Conservation (phyloP, 2,888 invertebrate species). For the Nysson spinosus region DNA sequence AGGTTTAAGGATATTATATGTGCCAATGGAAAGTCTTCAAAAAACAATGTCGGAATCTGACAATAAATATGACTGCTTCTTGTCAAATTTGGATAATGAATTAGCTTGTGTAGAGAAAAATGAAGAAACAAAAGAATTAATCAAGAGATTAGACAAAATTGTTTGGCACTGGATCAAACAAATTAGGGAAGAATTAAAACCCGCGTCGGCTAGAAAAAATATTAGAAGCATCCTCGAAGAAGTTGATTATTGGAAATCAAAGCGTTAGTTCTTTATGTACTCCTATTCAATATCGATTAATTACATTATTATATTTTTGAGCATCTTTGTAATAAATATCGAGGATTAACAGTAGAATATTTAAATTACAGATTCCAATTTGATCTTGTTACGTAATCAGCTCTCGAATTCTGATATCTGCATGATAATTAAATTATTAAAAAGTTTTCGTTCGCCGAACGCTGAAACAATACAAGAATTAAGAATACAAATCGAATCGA, state of each 20-base stretch:
- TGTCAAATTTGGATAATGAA: too few relatives aligned
- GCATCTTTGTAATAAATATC: background rate
- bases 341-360: background rate
- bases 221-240: slow-evolving; percentile 69
- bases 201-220: slow-evolving; percentile 47
- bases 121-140: slow-evolving; percentile 32
- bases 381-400: slow-evolving; percentile 71
- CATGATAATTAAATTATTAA: slow-evolving; percentile 67
- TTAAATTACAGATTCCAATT: slow-evolving; percentile 69
- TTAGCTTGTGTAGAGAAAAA: slow-evolving; percentile 17
- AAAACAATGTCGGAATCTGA: slow-evolving; percentile 72
- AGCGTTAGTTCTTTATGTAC: slow-evolving; percentile 68
- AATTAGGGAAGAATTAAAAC: slow-evolving; percentile 78
- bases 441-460: slow-evolving; percentile 67
- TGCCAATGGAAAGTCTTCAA: slow-evolving; percentile 79
- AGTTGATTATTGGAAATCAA: slow-evolving; percentile 75
- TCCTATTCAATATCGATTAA: slow-evolving; percentile 1
- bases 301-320: background rate
- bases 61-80: background rate
- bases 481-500: slow-evolving; percentile 57
- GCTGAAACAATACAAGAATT: slow-evolving; percentile 66
- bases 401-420: slow-evolving; percentile 65
- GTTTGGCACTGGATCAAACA: slow-evolving; percentile 79
- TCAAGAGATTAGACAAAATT: slow-evolving; percentile 67
- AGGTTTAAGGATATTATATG: slow-evolving; percentile 79